Evolutionary conservation across 2,888 invertebrate species (phyloP), one percentile per base, ranked within the genome.

Genomic region (Adineta ricciae): DNA sequence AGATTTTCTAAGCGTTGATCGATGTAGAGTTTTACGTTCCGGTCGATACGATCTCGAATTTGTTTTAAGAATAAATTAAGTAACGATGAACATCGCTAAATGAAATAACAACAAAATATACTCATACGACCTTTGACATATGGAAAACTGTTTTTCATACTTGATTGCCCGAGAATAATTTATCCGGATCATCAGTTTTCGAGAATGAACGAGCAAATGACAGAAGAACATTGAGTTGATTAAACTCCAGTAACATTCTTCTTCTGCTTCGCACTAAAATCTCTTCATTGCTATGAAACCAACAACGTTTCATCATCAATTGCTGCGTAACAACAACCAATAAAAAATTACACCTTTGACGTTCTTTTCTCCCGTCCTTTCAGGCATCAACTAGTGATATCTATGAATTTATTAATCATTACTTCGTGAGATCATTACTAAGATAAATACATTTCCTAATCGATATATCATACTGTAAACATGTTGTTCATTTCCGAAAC

Each of bases 1-100:
- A 78, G 38, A 78, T 78, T 78, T 78, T 78, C 73, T 78, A 41
- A 38, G 24, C 73, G 73, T 24, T 78, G 73, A 78, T 78, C 73
- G 8, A 78, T 41, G 9, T 32, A 21, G 24, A 78, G 21, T 78
- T 24, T 2, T 38, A 2, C 1, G 4, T 32, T 14, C 1, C 27
- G n/a, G 9, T 19, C 1, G 24, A 11, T 41, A 41, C 73, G 36
- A 24, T 41, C 41, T 9, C 24, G 24, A 78, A 78, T 78, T 41
- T 78, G 36, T 41, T 78, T 78, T 41, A 78, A 78, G 21, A 78
- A 41, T 24, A 7, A 24, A 41, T 38, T 41, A 24, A 78, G n/a
- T 32, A 64, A 32, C 41, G 38, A 41, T 41, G 73, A 38, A 78
- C 27, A 64, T 27, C 64, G 64, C 64, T 64, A 64, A 32, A 64